phyloP scores from a whole-genome alignment of 2,113 vertebrate species.

The Scalopus aquaticus region DNA sequence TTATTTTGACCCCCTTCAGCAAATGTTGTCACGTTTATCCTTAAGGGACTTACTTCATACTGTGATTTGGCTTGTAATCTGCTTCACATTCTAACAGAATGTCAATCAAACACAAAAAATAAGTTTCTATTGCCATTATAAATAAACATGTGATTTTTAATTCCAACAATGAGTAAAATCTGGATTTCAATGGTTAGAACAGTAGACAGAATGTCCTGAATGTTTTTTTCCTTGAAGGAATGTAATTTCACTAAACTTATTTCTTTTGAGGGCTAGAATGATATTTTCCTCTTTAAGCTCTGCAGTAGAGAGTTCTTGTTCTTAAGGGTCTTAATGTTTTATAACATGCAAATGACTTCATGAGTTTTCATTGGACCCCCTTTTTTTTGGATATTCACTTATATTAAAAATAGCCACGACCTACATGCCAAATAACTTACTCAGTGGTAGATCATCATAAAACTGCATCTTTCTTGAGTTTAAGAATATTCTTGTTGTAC shows the following conservation, averaged over 20 bases:
- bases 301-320: background rate
- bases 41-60: background rate
- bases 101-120: background rate
- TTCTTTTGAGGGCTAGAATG: background rate
- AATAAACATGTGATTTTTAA: background rate
- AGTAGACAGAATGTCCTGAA: background rate
- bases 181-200: background rate
- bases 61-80: background rate
- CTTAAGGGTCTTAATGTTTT: background rate
- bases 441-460: background rate
- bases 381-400: background rate
- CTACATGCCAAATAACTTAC: background rate
- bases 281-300: background rate
- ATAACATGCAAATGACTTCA: background rate
- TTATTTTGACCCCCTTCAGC: conserved; percentile 7
- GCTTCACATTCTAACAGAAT: background rate
- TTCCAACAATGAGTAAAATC: background rate
- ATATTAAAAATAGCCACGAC: background rate
- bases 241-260: background rate
- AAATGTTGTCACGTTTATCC: background rate
- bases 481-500: conserved; percentile 32
- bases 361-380: background rate
- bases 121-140: background rate
- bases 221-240: background rate
- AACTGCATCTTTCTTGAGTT: background rate